These are phyloP conservation scores for Allygus modestus DNA, from an alignment of 2,888 invertebrate species.

Conservation along the genomic window DNA sequence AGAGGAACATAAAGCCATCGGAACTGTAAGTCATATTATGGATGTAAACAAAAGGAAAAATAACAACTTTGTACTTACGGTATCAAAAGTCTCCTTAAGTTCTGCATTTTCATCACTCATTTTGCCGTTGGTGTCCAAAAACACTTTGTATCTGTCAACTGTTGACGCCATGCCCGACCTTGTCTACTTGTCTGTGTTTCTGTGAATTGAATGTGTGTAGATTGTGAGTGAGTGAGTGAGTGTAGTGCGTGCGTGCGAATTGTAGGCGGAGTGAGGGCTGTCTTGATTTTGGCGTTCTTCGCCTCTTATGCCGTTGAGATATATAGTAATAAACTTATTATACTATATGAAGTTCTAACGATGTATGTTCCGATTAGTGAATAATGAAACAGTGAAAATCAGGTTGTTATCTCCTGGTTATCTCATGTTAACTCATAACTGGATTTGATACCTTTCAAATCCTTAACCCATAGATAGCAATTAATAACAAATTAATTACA, in stretches of 20 bases:
- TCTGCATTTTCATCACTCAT: conserved; percentile 82
- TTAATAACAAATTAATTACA: too few species aligned
- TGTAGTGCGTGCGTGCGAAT: background rate
- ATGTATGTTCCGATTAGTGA: too few species aligned
- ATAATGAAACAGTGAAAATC: too few species aligned
- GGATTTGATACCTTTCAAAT: too few species aligned
- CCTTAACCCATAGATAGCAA: too few species aligned
- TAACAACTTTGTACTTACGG: conserved; percentile 77
- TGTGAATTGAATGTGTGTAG: background rate
- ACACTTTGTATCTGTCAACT: conserved; percentile 62
- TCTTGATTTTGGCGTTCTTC: background rate
- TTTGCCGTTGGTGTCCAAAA: conserved; percentile 64
- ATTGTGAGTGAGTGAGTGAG: background rate
- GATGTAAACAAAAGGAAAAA: background rate
- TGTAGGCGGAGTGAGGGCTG: background rate
- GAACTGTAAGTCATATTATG: too few species aligned
- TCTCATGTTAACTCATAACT: background rate
- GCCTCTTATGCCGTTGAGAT: too few species aligned
- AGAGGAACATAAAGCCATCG: too few species aligned
- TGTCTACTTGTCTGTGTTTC: background rate
- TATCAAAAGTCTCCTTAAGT: conserved; percentile 85
- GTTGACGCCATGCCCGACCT: conserved; percentile 63
- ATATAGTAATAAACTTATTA: too few species aligned
- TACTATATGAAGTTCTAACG: too few species aligned
- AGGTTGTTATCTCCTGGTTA: too few species aligned